Percentiles rank a stretch among this genome's conserved stretches.
These are phyloP conservation scores for Monarcha castaneiventris DNA, from an alignment of 2,113 vertebrate genomes.

Conservation along the genomic window DNA sequence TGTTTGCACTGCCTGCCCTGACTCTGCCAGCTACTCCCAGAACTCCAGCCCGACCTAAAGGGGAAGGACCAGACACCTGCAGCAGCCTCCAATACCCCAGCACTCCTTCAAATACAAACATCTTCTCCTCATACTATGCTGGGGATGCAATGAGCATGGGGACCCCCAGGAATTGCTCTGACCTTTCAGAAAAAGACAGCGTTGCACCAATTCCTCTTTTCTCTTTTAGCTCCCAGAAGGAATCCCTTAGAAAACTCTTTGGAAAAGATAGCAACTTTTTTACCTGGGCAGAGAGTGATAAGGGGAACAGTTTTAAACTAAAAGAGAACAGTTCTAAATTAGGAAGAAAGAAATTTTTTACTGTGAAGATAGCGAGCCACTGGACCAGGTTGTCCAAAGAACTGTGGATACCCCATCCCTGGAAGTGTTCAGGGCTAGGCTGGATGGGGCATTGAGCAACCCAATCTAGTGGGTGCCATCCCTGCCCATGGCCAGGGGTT, in stretches of 20 bases:
- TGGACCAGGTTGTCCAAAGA: neutral
- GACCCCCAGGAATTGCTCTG: neutral
- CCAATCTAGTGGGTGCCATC: neutral
- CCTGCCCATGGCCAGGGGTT: neutral
- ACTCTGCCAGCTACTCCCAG: neutral
- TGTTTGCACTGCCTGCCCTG: neutral
- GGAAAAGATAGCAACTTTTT: neutral
- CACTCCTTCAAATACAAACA: neutral
- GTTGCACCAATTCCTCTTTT: neutral
- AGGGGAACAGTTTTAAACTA: neutral
- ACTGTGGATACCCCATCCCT: neutral
- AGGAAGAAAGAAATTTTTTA: neutral
- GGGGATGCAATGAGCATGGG: fast-evolving
- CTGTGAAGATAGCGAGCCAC: neutral
- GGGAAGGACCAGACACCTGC: neutral
- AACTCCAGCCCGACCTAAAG: neutral
- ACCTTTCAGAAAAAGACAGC: neutral
- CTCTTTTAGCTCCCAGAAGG: neutral
- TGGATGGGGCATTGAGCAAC: neutral
- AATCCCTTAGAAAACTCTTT: neutral
- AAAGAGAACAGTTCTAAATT: neutral
- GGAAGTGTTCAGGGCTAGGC: neutral
- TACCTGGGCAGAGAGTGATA: neutral
- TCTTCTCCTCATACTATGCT: neutral
- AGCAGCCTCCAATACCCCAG: neutral